phyloP scores from a whole-genome alignment of 2,797 vertebrate species.

The Sebastes cheni region DNA sequence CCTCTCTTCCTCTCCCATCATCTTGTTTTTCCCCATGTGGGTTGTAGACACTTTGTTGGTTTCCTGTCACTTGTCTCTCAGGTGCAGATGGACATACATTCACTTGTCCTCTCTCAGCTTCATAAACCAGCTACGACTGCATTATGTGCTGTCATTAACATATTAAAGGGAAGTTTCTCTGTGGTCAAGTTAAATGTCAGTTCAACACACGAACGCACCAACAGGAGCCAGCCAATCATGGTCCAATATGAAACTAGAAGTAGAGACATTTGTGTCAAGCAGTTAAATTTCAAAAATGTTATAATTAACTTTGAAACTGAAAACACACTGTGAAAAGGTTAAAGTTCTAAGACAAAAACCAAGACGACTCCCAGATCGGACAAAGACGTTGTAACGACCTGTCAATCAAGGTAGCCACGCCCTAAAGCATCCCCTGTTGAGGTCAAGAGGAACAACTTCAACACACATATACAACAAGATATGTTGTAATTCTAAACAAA shows the following conservation, averaged over 20 bases:
- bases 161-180: not conserved
- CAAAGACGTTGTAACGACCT: too few relatives aligned
- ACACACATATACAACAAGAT: not conserved
- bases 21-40: slow-evolving; percentile 31
- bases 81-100: not conserved
- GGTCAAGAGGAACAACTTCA: not conserved
- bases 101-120: not conserved
- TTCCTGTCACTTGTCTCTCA: slow-evolving; percentile 43
- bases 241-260: not conserved
- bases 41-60: slow-evolving; percentile 12
- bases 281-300: not conserved
- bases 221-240: not conserved
- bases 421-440: too few relatives aligned
- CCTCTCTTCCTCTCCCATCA: slow-evolving; percentile 39
- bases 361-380: too few relatives aligned
- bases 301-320: too few relatives aligned
- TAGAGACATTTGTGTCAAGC: not conserved
- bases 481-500: not conserved
- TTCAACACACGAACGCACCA: not conserved
- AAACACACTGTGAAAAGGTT: too few relatives aligned
- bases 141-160: not conserved
- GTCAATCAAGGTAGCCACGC: too few relatives aligned
- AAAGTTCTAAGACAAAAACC: too few relatives aligned
- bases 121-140: accelerated
- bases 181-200: not conserved